Evolutionary conservation across 2,113 vertebrate genomes (phyloP).

Genomic region (Spermophilus dauricus): DNA sequence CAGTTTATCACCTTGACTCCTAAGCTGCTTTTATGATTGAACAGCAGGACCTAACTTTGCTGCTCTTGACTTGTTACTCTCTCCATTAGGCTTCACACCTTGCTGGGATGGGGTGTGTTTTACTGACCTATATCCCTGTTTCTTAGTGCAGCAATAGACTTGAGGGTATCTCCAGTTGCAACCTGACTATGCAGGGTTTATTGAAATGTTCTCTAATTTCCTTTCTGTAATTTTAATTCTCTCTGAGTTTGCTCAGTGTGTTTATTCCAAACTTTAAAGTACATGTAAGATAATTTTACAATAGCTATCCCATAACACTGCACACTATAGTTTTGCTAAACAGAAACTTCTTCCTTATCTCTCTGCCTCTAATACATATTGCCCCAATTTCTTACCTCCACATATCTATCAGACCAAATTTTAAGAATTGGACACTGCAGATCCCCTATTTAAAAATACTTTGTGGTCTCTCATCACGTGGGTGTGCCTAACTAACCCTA

Average conservation of each 20-base stretch:
- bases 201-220: neutral
- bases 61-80: neutral
- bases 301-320: neutral
- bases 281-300: neutral
- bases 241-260: neutral
- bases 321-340: neutral
- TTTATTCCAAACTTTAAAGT: neutral
- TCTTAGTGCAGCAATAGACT: neutral
- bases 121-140: neutral
- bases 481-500: neutral
- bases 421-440: neutral
- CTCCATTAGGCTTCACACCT: neutral
- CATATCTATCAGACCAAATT: neutral
- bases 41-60: neutral
- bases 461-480: neutral
- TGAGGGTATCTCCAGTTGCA: neutral
- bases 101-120: neutral
- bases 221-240: neutral
- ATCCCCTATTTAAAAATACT: neutral
- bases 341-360: neutral
- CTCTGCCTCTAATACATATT: neutral
- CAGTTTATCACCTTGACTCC: neutral
- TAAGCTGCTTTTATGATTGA: neutral
- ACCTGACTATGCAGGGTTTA: neutral
- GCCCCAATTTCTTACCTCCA: neutral